phyloP scores from a whole-genome alignment of 2,113 vertebrate genomes.

The Gopherus evgoodei region DNA sequence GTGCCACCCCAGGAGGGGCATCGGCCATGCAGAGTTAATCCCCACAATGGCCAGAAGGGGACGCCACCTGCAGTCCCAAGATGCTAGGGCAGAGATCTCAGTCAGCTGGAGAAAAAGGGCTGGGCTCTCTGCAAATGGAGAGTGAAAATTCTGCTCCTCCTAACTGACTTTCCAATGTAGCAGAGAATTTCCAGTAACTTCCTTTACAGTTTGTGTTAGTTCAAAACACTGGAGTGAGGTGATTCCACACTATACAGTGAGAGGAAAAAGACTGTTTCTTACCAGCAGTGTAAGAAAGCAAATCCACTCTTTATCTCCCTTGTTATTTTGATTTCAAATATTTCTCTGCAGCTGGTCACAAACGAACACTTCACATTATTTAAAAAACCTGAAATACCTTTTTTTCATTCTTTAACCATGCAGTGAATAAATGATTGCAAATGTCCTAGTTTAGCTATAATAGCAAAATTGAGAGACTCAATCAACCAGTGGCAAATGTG shows the following conservation, averaged over 20 bases:
- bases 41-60: background rate
- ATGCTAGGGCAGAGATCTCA: background rate
- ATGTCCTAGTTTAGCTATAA: constrained; percentile 50
- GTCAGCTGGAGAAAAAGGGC: background rate
- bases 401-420: background rate
- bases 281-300: constrained; percentile 6
- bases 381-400: background rate
- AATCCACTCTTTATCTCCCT: constrained; percentile 52
- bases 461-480: constrained; percentile 63
- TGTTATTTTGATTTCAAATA: constrained; percentile 77
- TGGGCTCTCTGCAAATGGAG: background rate
- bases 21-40: background rate
- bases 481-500: constrained; percentile 51
- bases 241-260: background rate
- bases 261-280: constrained; percentile 36
- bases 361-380: constrained; percentile 56
- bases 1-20: no score
- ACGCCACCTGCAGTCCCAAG: background rate
- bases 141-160: constrained; percentile 24
- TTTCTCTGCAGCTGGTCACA: constrained; percentile 46
- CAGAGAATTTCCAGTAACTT: constrained; percentile 23
- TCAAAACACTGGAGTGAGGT: constrained; percentile 19
- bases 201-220: constrained; percentile 9
- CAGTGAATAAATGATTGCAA: constrained; percentile 34
- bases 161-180: constrained; percentile 67